Conservation (phyloP, 2,888 invertebrate species). For the Archips xylosteana region DNA sequence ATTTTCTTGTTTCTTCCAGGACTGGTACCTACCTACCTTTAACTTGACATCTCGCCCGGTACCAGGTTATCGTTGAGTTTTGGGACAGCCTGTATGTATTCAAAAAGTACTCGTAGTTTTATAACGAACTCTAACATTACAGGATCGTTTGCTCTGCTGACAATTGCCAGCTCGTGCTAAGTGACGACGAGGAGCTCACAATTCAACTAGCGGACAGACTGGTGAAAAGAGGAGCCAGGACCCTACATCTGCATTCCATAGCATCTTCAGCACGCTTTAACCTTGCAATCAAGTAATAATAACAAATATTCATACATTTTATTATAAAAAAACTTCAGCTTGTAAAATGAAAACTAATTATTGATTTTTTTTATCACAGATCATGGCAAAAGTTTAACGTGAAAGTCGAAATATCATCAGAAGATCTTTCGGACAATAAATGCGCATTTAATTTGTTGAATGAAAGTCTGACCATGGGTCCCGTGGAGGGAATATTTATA, state of each 20-base stretch:
- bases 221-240: slow-evolving; percentile 58
- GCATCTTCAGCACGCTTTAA: slow-evolving; percentile 3
- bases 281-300: slow-evolving; percentile 15
- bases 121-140: slow-evolving; percentile 6
- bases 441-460: slow-evolving; percentile 34
- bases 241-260: slow-evolving; percentile 50
- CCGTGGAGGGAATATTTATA: slow-evolving; percentile 45
- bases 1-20: no score
- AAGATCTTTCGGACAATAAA: slow-evolving; percentile 31
- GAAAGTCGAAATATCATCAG: slow-evolving; percentile 39
- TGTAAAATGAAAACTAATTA: background rate
- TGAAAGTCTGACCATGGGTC: slow-evolving; percentile 26
- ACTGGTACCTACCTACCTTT: no score
- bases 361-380: slow-evolving; percentile 24
- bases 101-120: no score
- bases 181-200: slow-evolving; percentile 53
- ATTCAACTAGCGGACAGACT: slow-evolving; percentile 57
- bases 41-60: no score
- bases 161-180: slow-evolving; percentile 50
- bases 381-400: slow-evolving; percentile 44
- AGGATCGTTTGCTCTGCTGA: slow-evolving; percentile 45
- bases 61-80: no score
- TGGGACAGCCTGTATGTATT: no score
- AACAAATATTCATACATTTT: background rate
- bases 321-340: background rate